These are phyloP conservation scores for Carlito syrichta DNA, from an alignment of 2,113 vertebrate species.

Conservation along the genomic window DNA sequence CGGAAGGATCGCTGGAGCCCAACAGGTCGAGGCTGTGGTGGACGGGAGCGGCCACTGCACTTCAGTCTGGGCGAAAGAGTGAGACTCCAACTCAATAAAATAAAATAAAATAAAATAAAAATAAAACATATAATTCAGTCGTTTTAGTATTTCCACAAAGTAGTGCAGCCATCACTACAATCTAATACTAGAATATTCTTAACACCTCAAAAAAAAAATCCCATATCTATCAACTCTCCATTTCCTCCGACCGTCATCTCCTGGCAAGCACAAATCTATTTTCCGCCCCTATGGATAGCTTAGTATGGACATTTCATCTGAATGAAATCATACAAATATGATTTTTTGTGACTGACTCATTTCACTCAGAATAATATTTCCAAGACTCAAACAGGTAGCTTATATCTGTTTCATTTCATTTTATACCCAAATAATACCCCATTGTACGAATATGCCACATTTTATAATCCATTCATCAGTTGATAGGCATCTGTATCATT, in stretches of 20 bases:
- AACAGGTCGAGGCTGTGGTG: no score
- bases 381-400: fast-evolving
- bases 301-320: fast-evolving
- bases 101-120: no score
- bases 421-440: fast-evolving
- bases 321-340: fast-evolving
- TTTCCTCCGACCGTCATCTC: neutral
- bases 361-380: fast-evolving
- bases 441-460: fast-evolving
- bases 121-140: no score
- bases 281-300: neutral
- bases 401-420: fast-evolving
- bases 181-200: neutral
- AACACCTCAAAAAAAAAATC: fast-evolving
- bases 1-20: no score
- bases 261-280: fast-evolving
- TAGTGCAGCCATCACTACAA: fast-evolving
- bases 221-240: fast-evolving
- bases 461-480: fast-evolving
- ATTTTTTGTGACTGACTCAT: no score
- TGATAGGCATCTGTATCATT: fast-evolving
- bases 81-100: no score
- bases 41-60: no score
- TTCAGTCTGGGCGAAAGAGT: no score
- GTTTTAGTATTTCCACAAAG: neutral